Evolutionary conservation across 2,113 vertebrate genomes (phyloP), one percentile per base, ranked within the genome.

Genomic region (Manacus vitellinus): DNA sequence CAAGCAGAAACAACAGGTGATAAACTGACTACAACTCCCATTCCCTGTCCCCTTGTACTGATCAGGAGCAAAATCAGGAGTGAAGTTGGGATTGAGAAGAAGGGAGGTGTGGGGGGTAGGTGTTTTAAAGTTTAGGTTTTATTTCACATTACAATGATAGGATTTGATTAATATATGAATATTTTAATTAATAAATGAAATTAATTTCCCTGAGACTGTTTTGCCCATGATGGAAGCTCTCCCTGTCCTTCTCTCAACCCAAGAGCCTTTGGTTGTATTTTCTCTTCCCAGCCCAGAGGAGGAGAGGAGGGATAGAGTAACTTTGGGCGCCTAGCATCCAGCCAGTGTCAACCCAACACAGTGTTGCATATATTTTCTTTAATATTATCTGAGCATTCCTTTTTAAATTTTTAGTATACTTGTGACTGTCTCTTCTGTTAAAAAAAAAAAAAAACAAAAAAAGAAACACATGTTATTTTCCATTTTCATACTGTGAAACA

Each of bases 1-100:
- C 4, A 12, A 6, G 12, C 35, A 77, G 58, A 67, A 46, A 37
- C 24, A 27, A 8, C 0, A 0, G 4, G 12, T 55, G 14, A 55
- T 21, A 18, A 72, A 30, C n/a, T 46, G 25, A 22, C 13, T 16
- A 11, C 13, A 47, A 6, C 2, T 3, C 27, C 12, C 17, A n/a
- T 72, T 67, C 27, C 8, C 12, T 7, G 1, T 31, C 14, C 14
- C 11, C 28, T 41, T 66, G 52, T 8, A 3, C 41, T 59, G 33
- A 33, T 52, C 13, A 24, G 33, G 46, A 72, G 41, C 22, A 54
- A 62, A 67, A 62, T 10, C 5, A 15, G 35, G 17, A 72, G 6
- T 37, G 27, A 31, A 1, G 1, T 3, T 37, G 23, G 44, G 12
- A 14, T 14, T 15, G 18, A 20, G 52, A 67, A 81, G 31, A 47